Evolutionary conservation across 2,888 invertebrate genomes (phyloP).

Genomic region (Athetis lepigone): DNA sequence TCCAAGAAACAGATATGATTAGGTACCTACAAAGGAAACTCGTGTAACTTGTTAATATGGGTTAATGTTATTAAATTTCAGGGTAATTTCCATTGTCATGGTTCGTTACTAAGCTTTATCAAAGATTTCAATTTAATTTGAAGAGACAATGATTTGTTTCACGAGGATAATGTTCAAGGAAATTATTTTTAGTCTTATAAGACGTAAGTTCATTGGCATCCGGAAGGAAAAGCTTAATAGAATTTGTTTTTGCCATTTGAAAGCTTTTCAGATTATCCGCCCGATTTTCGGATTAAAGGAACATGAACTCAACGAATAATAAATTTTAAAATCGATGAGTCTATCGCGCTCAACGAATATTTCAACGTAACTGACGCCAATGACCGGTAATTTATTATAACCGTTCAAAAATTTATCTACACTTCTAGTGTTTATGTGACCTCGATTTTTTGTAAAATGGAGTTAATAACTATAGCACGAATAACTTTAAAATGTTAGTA

Average conservation of each 20-base stretch:
- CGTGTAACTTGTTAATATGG: constrained; percentile 40
- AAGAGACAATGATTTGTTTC: not conserved
- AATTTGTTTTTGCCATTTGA: not conserved
- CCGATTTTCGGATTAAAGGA: constrained; percentile 36
- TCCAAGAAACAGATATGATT: constrained; percentile 7
- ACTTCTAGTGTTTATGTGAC: constrained; percentile 41
- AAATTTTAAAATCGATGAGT: constrained; percentile 24
- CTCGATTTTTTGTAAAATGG: constrained; percentile 28
- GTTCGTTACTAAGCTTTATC: constrained; percentile 22
- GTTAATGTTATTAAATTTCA: constrained; percentile 40
- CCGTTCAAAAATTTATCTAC: constrained; percentile 21
- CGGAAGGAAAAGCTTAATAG: constrained; percentile 25
- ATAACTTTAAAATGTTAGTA: not conserved
- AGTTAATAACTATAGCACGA: not conserved
- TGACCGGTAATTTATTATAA: constrained; percentile 44
- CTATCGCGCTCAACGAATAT: constrained; percentile 30
- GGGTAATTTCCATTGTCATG: constrained; percentile 18
- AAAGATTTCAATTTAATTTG: constrained; percentile 25
- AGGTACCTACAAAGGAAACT: constrained; percentile 24
- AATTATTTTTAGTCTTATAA: not conserved
- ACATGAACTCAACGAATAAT: constrained; percentile 9
- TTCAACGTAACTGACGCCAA: constrained; percentile 13
- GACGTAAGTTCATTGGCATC: not conserved
- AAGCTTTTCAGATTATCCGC: not conserved
- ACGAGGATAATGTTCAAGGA: not conserved